phyloP scores from a whole-genome alignment of 2,113 vertebrate genomes.

The Crotophaga sulcirostris region DNA sequence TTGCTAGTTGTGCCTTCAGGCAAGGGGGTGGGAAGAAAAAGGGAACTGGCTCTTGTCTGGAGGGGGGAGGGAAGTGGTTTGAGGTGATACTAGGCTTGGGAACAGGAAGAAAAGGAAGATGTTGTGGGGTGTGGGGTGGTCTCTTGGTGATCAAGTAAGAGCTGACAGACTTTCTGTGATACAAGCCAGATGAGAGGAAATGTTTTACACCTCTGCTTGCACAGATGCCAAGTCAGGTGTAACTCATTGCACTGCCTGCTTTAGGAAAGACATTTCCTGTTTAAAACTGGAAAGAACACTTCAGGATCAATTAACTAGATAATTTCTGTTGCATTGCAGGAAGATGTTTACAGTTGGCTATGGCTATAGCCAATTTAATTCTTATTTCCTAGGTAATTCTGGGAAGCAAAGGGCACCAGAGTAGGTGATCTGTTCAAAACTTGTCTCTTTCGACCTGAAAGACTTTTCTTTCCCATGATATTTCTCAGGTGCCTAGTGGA shows the following conservation, averaged over 20 bases:
- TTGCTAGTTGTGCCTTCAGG: background rate
- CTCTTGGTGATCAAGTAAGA: background rate
- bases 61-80: background rate
- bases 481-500: slow-evolving; percentile 62
- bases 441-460: slow-evolving; percentile 28
- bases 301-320: background rate
- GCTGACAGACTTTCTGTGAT: background rate
- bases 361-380: slow-evolving; percentile 20
- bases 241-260: background rate
- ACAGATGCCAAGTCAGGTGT: background rate
- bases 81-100: background rate
- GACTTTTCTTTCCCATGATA: background rate
- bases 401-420: slow-evolving; percentile 13
- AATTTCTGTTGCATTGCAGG: background rate
- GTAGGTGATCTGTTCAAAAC: background rate
- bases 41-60: background rate
- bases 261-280: background rate
- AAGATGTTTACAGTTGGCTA: slow-evolving; percentile 44
- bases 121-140: background rate
- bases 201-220: background rate
- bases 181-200: background rate
- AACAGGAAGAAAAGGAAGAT: background rate
- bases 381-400: background rate
- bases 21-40: background rate
- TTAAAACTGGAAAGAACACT: slow-evolving; percentile 19